A percentile compares a stretch with the other conserved stretches of the same genome.
phyloP scores from a whole-genome alignment of 2,113 vertebrate genomes.

The Burhinus bistriatus region DNA sequence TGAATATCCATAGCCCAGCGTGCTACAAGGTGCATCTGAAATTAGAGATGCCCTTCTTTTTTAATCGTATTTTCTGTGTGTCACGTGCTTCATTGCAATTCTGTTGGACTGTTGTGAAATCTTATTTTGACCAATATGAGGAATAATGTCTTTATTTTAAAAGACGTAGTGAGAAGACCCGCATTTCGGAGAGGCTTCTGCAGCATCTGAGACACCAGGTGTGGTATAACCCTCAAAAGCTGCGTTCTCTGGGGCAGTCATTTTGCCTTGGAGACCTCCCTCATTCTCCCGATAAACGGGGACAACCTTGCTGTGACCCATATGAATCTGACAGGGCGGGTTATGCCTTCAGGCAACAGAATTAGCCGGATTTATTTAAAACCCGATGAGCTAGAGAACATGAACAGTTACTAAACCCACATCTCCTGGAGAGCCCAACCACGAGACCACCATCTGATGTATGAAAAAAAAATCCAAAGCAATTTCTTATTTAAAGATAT shows the following conservation, averaged over 20 bases:
- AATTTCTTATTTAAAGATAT: neutral
- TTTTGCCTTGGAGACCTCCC: neutral
- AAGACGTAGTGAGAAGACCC: neutral
- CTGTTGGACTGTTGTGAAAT: neutral
- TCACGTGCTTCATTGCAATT: neutral
- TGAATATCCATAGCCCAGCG: neutral
- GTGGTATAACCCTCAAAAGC: neutral
- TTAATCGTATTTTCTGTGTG: neutral
- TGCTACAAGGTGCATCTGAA: neutral
- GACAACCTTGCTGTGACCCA: constrained; percentile 5
- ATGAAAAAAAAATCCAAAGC: neutral
- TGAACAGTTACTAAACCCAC: neutral
- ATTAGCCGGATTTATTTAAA: constrained; percentile 53
- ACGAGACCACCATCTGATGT: constrained; percentile 4
- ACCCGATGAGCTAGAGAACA: neutral
- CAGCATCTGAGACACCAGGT: neutral
- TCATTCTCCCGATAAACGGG: neutral
- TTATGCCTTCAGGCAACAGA: constrained; percentile 29
- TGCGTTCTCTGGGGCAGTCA: accelerated
- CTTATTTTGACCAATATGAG: neutral
- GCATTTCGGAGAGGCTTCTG: neutral
- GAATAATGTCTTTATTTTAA: neutral
- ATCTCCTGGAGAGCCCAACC: neutral
- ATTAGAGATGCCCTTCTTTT: neutral
- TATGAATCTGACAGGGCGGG: neutral